A percentile compares a stretch with the other conserved stretches of the same genome.
Evolutionary conservation across 2,113 vertebrate genomes (phyloP).

Genomic region (Microtus oregoni): DNA sequence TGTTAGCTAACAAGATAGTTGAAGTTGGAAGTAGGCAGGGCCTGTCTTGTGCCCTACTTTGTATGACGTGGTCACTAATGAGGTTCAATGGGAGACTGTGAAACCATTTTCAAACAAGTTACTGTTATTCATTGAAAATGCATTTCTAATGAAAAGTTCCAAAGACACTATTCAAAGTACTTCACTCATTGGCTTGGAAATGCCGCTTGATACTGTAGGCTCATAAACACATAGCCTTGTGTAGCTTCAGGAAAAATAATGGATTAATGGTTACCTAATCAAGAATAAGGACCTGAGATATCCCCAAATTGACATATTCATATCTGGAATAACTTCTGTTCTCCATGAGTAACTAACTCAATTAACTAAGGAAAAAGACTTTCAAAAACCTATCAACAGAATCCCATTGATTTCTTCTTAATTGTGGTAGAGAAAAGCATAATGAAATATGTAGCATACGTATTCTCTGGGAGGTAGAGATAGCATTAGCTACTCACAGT

Average conservation of each 20-base stretch:
- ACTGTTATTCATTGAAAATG: background rate
- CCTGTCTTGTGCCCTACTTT: background rate
- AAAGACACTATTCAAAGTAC: background rate
- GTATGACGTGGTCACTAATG: background rate
- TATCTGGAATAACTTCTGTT: constrained; percentile 5
- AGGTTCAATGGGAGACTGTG: constrained; percentile 4
- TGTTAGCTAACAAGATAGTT: background rate
- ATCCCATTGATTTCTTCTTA: background rate
- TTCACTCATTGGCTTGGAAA: background rate
- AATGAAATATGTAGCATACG: background rate
- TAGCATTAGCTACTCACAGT: background rate
- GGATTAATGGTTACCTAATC: background rate
- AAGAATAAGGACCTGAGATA: background rate
- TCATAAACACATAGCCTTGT: background rate
- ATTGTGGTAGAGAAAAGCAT: background rate
- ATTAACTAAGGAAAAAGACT: background rate
- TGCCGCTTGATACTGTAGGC: background rate
- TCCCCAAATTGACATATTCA: background rate
- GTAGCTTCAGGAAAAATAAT: background rate
- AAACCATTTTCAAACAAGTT: constrained; percentile 9
- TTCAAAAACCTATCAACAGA: background rate
- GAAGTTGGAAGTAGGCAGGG: background rate
- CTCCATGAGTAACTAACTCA: background rate
- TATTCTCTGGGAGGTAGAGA: background rate
- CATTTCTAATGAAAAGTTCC: constrained; percentile 7